Conservation (phyloP, 1,140 invertebrate genomes). For the Drosophila sturtevanti region DNA sequence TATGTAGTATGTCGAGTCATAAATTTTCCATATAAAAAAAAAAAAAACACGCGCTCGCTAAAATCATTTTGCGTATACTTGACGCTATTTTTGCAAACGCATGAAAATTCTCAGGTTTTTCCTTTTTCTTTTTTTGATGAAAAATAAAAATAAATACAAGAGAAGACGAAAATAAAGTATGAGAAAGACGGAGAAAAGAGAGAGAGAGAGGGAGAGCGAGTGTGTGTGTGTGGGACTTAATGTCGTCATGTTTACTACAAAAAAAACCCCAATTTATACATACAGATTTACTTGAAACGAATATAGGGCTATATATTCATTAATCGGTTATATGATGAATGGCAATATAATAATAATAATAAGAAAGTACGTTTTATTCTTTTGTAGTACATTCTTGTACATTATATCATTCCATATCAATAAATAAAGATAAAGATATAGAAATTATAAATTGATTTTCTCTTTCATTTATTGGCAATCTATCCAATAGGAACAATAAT, state of each 20-base stretch:
- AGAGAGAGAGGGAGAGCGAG: not conserved
- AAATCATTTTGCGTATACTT: constrained; percentile 47
- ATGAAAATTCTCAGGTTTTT: constrained; percentile 6
- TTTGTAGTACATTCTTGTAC: no score
- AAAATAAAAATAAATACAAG: constrained; percentile 65
- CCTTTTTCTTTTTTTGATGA: constrained; percentile 17
- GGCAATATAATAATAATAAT: not conserved
- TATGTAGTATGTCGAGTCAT: constrained; percentile 22
- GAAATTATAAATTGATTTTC: no score
- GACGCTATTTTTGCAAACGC: constrained; percentile 44
- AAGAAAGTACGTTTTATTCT: no score
- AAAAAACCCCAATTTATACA: not conserved
- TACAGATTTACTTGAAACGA: not conserved
- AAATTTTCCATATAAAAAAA: constrained; percentile 46
- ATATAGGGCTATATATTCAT: not conserved
- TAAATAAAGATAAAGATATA: no score
- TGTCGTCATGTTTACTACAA: constrained; percentile 41
- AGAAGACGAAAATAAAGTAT: constrained; percentile 38
- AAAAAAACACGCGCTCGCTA: constrained; percentile 59
- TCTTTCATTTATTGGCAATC: no score
- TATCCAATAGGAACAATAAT: no score
- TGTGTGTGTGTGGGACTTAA: no score
- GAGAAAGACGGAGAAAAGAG: constrained; percentile 16
- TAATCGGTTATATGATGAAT: not conserved
- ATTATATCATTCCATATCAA: no score